Percentiles rank a stretch among this genome's conserved stretches.
Evolutionary conservation across 2,797 vertebrate species (phyloP).

Genomic region (Enteromius radiatus): DNA sequence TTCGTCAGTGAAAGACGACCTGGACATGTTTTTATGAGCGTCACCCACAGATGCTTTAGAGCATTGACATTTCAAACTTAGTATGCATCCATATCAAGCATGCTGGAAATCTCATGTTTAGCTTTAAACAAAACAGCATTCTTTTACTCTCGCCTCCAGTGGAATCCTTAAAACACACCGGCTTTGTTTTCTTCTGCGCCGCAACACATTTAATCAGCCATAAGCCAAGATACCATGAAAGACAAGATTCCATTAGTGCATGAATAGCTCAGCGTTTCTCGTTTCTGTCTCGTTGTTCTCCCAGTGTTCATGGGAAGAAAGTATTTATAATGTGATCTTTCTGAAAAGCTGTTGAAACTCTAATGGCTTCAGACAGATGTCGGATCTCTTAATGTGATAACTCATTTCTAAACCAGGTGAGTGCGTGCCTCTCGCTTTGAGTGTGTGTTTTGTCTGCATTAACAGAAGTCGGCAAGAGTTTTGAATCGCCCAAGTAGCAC

Average conservation of each 20-base stretch:
- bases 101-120: conserved; percentile 16
- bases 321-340: conserved; percentile 55
- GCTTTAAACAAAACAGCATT: conserved; percentile 46
- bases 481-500: conserved; percentile 23
- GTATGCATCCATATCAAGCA: conserved; percentile 28
- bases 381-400: conserved; percentile 56
- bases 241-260: conserved; percentile 81
- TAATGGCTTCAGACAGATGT: conserved; percentile 63
- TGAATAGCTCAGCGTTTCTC: conserved; percentile 70
- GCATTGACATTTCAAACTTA: not conserved
- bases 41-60: not conserved
- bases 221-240: conserved; percentile 77
- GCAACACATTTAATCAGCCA: conserved; percentile 68
- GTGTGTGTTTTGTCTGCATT: conserved; percentile 42
- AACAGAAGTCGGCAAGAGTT: conserved; percentile 30
- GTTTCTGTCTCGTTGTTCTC: conserved; percentile 48
- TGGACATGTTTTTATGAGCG: not conserved
- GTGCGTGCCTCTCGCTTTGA: conserved; percentile 1
- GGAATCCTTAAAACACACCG: conserved; percentile 56
- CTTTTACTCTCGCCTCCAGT: conserved; percentile 46
- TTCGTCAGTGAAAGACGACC: not conserved
- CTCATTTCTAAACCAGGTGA: conserved; percentile 52
- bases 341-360: conserved; percentile 58
- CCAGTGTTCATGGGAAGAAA: conserved; percentile 51
- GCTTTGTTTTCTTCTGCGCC: conserved; percentile 69